Conservation (phyloP, 2,888 invertebrate species). For the Drosophila kuntzei region DNA sequence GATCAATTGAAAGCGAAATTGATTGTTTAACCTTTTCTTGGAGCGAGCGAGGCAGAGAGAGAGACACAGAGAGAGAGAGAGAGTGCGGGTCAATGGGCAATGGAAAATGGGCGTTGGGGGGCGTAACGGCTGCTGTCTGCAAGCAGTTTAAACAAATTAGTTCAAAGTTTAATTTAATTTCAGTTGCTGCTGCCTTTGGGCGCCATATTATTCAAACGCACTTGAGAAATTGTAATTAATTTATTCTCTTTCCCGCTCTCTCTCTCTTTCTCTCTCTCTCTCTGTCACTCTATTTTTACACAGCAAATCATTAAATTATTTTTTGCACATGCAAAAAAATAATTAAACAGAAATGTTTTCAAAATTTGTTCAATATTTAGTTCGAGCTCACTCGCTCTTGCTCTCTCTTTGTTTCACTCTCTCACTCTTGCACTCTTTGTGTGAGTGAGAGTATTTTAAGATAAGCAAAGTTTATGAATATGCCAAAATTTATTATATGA, state of each 20-base stretch:
- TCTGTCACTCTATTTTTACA: constrained; percentile 34
- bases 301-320: constrained; percentile 24
- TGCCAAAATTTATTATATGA: constrained; percentile 52
- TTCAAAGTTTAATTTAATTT: constrained; percentile 68
- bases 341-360: constrained; percentile 50
- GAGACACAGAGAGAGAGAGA: neutral
- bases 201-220: constrained; percentile 25
- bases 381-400: neutral
- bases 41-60: neutral
- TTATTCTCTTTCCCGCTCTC: neutral
- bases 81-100: neutral
- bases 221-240: constrained; percentile 46
- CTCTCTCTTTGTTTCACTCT: neutral
- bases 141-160: constrained; percentile 56
- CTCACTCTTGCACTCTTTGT: neutral
- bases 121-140: constrained; percentile 32
- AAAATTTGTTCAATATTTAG: constrained; percentile 37
- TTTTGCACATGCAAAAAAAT: constrained; percentile 40
- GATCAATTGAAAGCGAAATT: constrained; percentile 77
- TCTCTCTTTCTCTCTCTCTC: neutral
- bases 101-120: constrained; percentile 31
- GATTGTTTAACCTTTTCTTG: constrained; percentile 74
- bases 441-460: constrained; percentile 53
- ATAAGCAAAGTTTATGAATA: constrained; percentile 72
- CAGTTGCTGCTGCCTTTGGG: constrained; percentile 18